Evolutionary conservation across 2,113 vertebrate species (phyloP).

Genomic region (Burhinus oedicnemus): DNA sequence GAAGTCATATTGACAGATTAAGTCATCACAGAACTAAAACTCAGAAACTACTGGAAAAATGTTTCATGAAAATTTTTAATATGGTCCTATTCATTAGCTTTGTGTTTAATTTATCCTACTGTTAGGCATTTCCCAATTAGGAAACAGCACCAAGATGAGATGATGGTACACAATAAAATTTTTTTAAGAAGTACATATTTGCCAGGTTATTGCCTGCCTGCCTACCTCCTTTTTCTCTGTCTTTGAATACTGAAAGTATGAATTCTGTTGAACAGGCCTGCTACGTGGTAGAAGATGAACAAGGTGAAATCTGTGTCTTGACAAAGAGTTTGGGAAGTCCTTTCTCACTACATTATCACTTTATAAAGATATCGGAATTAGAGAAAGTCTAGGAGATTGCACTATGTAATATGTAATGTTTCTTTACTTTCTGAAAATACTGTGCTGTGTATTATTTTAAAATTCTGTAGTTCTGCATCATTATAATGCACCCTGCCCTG

Average conservation of each 20-base stretch:
- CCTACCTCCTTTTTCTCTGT: background rate
- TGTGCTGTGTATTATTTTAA: conserved; percentile 2
- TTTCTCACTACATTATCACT: background rate
- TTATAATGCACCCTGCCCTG: conserved; percentile 53
- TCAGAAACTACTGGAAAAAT: background rate
- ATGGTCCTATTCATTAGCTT: background rate
- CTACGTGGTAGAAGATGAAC: background rate
- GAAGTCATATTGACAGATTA: background rate
- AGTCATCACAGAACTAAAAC: background rate
- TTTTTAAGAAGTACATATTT: background rate
- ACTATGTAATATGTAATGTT: background rate
- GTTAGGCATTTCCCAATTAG: background rate
- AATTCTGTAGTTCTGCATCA: conserved; percentile 44
- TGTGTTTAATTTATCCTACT: background rate
- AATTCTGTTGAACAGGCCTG: background rate
- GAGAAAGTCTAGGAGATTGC: background rate
- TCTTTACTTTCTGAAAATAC: background rate
- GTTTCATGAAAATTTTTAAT: background rate
- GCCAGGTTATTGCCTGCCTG: background rate
- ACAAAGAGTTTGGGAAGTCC: background rate
- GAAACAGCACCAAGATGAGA: background rate
- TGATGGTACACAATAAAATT: background rate
- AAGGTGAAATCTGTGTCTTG: conserved; percentile 20
- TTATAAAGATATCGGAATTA: background rate
- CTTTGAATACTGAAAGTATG: background rate